Conservation (phyloP, 2,888 invertebrate genomes). For the Mellilla xanthometata region DNA sequence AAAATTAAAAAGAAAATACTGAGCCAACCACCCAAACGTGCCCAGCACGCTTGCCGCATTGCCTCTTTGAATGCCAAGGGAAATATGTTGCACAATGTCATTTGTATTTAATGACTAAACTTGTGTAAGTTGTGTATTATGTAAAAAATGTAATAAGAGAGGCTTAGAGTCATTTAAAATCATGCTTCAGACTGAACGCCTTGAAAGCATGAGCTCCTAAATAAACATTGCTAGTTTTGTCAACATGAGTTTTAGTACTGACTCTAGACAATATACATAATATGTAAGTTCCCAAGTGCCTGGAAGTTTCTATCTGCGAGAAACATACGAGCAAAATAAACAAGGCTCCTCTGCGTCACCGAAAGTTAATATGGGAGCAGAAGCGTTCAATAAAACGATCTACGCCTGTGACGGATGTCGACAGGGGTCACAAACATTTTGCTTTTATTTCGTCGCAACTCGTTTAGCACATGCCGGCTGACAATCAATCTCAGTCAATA, state of each 20-base stretch:
- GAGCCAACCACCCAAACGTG: too few species aligned
- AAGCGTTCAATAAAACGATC: slow-evolving; percentile 67
- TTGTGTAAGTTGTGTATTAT: too few species aligned
- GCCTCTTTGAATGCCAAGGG: too few species aligned
- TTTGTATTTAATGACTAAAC: too few species aligned
- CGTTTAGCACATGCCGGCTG: slow-evolving; percentile 76
- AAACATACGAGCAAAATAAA: slow-evolving; percentile 17
- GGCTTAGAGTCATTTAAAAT: too few species aligned
- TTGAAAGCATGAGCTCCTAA: too few species aligned
- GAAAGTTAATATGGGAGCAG: slow-evolving; percentile 60
- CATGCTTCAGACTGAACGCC: too few species aligned
- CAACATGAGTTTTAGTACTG: slow-evolving; percentile 2
- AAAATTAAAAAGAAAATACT: too few species aligned
- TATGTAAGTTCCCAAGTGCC: slow-evolving; percentile 1
- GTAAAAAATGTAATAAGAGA: too few species aligned
- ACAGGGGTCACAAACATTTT: slow-evolving; percentile 70
- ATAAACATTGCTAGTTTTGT: not conserved
- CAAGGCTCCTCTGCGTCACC: slow-evolving; percentile 44
- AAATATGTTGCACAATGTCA: too few species aligned
- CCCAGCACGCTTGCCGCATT: too few species aligned
- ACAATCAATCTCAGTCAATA: slow-evolving; percentile 80
- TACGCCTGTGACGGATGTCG: slow-evolving; percentile 64
- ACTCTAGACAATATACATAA: not conserved
- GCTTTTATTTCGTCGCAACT: slow-evolving; percentile 74
- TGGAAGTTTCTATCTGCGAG: slow-evolving; percentile 10